These are phyloP conservation scores for Drosophila lini DNA, from an alignment of 1,140 invertebrate species.

Conservation along the genomic window DNA sequence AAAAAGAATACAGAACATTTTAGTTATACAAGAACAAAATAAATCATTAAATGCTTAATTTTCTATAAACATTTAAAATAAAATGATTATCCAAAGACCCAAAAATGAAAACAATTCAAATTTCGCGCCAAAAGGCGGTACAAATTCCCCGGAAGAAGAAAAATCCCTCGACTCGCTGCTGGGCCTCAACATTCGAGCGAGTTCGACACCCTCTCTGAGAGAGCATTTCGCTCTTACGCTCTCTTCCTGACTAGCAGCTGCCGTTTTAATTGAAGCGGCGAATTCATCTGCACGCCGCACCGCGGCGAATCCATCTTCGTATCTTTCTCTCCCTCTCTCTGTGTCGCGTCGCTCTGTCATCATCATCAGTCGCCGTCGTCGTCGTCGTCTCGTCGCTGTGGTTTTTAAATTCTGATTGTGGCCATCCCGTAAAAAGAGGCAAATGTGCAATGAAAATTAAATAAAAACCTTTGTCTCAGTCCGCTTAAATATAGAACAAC, in stretches of 20 bases:
- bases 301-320: slow-evolving; percentile 25
- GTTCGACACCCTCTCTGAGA: slow-evolving; percentile 38
- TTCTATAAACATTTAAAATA: too few species aligned
- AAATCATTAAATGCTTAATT: not conserved
- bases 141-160: slow-evolving; percentile 16
- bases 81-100: not conserved
- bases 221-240: slow-evolving; percentile 12
- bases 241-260: slow-evolving; percentile 47
- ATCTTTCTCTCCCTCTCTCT: slow-evolving; percentile 50
- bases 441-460: slow-evolving; percentile 61
- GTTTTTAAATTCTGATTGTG: slow-evolving; percentile 79
- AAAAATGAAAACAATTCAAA: slow-evolving; percentile 43
- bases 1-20: not conserved
- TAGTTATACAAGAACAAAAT: not conserved
- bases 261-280: slow-evolving; percentile 33
- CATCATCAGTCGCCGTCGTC: slow-evolving; percentile 70
- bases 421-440: slow-evolving; percentile 70
- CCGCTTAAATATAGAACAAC: slow-evolving; percentile 43
- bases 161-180: slow-evolving; percentile 61
- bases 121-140: slow-evolving; percentile 40
- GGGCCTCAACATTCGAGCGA: slow-evolving; percentile 41
- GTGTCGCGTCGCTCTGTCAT: slow-evolving; percentile 65
- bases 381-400: slow-evolving; percentile 72
- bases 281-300: slow-evolving; percentile 21
- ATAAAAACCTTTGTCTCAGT: slow-evolving; percentile 22